These are phyloP conservation scores for Blastobasis lacticolella DNA, from an alignment of 2,888 invertebrate species.

Conservation along the genomic window DNA sequence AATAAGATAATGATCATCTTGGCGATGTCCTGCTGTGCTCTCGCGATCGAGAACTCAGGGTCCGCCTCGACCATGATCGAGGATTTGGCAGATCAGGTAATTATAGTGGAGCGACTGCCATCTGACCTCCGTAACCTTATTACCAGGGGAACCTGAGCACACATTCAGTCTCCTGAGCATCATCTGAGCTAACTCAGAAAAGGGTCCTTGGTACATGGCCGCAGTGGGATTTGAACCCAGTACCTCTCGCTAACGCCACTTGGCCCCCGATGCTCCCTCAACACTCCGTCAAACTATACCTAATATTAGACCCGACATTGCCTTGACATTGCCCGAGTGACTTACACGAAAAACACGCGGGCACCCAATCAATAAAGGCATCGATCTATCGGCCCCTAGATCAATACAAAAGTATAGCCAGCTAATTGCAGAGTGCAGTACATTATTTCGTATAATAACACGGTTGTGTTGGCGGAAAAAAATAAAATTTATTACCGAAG, in stretches of 20 bases:
- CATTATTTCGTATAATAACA: constrained; percentile 9
- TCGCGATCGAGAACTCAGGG: no score
- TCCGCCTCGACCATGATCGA: no score
- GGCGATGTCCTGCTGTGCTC: no score
- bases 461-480: constrained; percentile 3
- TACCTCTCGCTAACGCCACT: background rate
- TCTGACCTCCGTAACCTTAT: no score
- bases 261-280: background rate
- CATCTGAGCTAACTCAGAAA: no score
- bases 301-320: background rate
- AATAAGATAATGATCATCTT: no score
- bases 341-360: background rate
- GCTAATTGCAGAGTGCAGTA: constrained; percentile 4
- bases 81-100: no score
- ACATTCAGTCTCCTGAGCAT: no score
- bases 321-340: background rate
- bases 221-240: background rate
- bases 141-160: no score
- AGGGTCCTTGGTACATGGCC: no score
- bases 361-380: background rate
- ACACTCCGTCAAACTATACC: background rate
- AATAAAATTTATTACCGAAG: constrained; percentile 8
- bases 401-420: constrained; percentile 6
- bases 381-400: constrained; percentile 7
- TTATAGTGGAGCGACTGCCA: no score